phyloP scores from a whole-genome alignment of 2,888 invertebrate genomes.

The Serripes groenlandicus region DNA sequence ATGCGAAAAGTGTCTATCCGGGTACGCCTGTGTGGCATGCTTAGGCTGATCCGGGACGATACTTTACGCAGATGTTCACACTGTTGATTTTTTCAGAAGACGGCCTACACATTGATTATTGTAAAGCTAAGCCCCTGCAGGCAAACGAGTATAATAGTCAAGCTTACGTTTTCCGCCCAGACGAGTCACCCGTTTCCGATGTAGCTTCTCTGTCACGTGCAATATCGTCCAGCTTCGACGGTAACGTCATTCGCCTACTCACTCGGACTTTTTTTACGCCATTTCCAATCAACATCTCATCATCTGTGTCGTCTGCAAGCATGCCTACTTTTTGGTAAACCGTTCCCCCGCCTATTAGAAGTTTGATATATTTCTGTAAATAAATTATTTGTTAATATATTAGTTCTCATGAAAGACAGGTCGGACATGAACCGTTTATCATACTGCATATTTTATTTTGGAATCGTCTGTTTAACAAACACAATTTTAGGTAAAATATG shows the following conservation, averaged over 20 bases:
- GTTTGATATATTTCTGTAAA: no score
- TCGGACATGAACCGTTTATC: no score
- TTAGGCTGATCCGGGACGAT: not conserved
- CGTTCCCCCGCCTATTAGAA: no score
- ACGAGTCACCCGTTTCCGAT: not conserved
- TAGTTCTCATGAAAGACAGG: no score
- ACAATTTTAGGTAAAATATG: no score
- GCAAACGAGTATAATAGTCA: not conserved
- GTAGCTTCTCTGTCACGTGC: not conserved
- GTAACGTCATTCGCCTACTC: not conserved
- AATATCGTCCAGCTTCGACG: not conserved
- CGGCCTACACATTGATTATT: no score
- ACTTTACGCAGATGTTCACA: not conserved
- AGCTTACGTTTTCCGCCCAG: not conserved
- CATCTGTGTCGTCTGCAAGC: not conserved
- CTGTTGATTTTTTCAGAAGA: no score
- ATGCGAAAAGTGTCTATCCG: not conserved
- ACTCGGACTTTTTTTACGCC: not conserved
- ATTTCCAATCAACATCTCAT: constrained; percentile 12
- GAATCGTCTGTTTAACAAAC: no score
- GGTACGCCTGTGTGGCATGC: not conserved
- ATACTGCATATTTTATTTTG: no score
- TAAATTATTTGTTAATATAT: no score
- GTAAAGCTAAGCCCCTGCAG: no score
- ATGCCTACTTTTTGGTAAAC: no score